phyloP scores from a whole-genome alignment of 2,113 vertebrate species.

The Hyla sarda region DNA sequence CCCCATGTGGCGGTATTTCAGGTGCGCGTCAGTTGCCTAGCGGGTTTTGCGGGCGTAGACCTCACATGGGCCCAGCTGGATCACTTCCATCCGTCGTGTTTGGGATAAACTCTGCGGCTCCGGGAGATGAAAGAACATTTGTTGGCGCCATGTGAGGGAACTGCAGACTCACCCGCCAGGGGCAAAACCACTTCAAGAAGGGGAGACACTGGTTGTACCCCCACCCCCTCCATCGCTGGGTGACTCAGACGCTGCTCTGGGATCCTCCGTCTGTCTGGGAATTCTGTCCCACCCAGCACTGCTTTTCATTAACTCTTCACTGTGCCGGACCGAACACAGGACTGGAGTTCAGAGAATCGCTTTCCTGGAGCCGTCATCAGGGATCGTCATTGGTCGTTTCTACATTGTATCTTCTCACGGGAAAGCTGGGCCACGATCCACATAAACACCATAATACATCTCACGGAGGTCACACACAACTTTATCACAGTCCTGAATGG shows the following conservation, averaged over 20 bases:
- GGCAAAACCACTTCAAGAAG: conserved; percentile 57
- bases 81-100: conserved; percentile 19
- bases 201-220: conserved; percentile 38
- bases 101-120: conserved; percentile 20
- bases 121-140: conserved; percentile 8
- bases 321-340: background rate
- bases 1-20: background rate
- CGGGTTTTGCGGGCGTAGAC: conserved; percentile 7
- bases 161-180: conserved; percentile 50
- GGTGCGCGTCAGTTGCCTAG: background rate
- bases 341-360: background rate
- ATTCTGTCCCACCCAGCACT: conserved; percentile 67
- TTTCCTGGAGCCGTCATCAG: background rate
- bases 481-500: background rate
- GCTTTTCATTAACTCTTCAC: conserved; percentile 65
- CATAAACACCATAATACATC: background rate
- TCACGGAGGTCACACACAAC: background rate
- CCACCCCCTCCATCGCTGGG: conserved; percentile 29
- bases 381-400: background rate
- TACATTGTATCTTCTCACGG: background rate
- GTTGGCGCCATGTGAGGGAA: conserved; percentile 43
- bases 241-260: conserved; percentile 54
- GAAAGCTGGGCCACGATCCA: background rate
- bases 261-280: conserved; percentile 67
- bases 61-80: background rate